These are phyloP conservation scores for Danionella dracula DNA, from an alignment of 2,797 vertebrate genomes.

Conservation along the genomic window DNA sequence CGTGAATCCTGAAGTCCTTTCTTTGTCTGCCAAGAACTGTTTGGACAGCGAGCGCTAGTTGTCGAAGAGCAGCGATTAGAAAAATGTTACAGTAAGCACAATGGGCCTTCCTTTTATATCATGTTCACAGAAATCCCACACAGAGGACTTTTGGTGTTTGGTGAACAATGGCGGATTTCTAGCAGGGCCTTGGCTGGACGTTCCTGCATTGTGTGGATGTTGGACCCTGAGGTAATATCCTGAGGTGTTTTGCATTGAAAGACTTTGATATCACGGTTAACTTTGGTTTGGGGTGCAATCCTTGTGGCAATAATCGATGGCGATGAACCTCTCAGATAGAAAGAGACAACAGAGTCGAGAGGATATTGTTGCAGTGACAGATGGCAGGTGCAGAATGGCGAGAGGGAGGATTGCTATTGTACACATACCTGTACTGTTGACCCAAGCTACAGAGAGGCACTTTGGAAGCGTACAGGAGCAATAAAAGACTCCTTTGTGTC, in stretches of 20 bases:
- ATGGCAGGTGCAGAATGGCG: conserved; percentile 36
- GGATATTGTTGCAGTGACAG: too few species aligned
- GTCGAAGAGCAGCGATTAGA: conserved; percentile 20
- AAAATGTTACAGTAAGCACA: conserved; percentile 33
- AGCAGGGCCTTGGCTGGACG: conserved; percentile 37
- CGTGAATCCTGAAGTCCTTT: conserved; percentile 17
- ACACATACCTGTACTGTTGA: conserved; percentile 45
- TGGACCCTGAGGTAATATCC: conserved; percentile 50
- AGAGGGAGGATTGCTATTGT: conserved; percentile 39
- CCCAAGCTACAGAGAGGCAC: conserved; percentile 24
- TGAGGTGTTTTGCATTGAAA: conserved; percentile 17
- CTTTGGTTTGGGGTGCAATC: background rate
- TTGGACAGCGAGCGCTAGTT: conserved; percentile 21
- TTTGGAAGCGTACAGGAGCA: conserved; percentile 36
- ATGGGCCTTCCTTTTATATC: conserved; percentile 43
- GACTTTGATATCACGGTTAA: conserved; percentile 1
- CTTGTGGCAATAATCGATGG: too few species aligned
- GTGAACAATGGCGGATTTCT: conserved; percentile 41
- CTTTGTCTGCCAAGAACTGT: conserved; percentile 36
- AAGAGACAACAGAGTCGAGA: too few species aligned
- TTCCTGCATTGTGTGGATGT: conserved; percentile 35
- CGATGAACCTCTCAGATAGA: too few species aligned
- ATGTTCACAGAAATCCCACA: conserved; percentile 34
- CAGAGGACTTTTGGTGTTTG: conserved; percentile 29
- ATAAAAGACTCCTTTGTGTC: conserved; percentile 42